Base-by-base conservation (phyloP, 2,113 vertebrate species). In the Potamarius usumacintae region DNA sequence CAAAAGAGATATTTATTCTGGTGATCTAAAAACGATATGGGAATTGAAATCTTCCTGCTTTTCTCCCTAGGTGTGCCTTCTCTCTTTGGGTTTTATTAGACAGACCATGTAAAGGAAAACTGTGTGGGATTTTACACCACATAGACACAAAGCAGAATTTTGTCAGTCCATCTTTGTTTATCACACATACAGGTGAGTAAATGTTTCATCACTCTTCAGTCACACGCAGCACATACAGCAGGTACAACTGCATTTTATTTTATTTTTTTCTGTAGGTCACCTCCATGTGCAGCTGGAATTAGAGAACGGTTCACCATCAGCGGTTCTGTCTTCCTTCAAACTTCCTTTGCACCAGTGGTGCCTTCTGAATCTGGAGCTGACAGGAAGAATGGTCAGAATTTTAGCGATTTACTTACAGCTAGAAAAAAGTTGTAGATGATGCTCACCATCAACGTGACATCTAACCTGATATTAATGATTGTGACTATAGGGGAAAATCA, bases 11-110 rank as follows among this genome's bases (percentile, higher is more conserved):
- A 5, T n/a, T 20, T n/a, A 22, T 57, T 62, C 11, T 79, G 20
- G 25, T 42, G 15, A 82, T 10, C 18, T 6, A 1, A n/a, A 63
- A 15, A 50, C 30, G 10, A 22, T 1, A 1, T 30, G 2, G 8
- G 17, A 58, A 22, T n/a, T 60, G 18, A 69, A 55, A 4, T 63
- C 34, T 7, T 60, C 80, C 90, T 74, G 0, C 5, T 12, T 57
- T 82, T 86, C 8, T 87, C 27, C 85, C 4, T 87, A 96, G 96
- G 93, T 96, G 94, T 87, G 85, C 58, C 1, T 92, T 96, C 88
- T 92, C 94, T 71, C 42, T 94, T 5, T 96, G 96, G 96, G n/a
- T 96, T n/a, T 94, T 93, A 81, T 85, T 95, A 84, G 91, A 85
- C 34, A 86, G 87, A 52, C 65, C 86, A 18, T 96, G 95, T 69